These are phyloP conservation scores for Helogale parvula DNA, from an alignment of 2,113 vertebrate species.

Conservation along the genomic window DNA sequence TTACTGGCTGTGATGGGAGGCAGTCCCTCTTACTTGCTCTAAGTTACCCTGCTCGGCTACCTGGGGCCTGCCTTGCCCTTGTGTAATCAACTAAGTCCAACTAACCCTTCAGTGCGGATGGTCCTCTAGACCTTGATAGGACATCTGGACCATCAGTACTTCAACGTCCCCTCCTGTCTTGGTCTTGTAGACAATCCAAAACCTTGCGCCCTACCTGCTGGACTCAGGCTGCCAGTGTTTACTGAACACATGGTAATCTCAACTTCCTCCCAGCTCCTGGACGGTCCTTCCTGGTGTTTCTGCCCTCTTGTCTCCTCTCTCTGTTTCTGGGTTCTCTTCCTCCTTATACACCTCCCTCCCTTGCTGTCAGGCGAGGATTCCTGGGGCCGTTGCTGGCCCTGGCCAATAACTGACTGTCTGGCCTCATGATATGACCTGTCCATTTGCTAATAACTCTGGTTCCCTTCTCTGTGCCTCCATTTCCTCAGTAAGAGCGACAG, in stretches of 20 bases:
- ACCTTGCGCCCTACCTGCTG: not conserved
- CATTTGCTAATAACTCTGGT: not conserved
- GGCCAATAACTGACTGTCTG: not conserved
- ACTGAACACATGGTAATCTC: not conserved
- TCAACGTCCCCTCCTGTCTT: not conserved
- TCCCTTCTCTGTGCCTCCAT: conserved; percentile 12
- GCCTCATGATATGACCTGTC: not conserved
- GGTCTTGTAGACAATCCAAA: not conserved
- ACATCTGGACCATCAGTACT: not conserved
- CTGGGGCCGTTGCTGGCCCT: not conserved
- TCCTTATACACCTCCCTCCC: not conserved
- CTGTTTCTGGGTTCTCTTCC: not conserved
- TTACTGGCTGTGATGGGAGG: not conserved
- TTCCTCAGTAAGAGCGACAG: not conserved
- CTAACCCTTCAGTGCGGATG: not conserved
- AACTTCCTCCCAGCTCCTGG: not conserved
- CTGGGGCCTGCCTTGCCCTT: not conserved
- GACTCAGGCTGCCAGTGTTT: not conserved
- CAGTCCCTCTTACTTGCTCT: not conserved
- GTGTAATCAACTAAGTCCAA: not conserved
- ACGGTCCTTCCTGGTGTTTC: not conserved
- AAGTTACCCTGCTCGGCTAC: not conserved
- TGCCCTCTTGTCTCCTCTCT: not conserved
- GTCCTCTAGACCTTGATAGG: not conserved
- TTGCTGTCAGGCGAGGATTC: not conserved